These are phyloP conservation scores for Zoroaster sp. DNA, from an alignment of 53 echinoderm and acorn worm genomes.

Conservation along the genomic window DNA sequence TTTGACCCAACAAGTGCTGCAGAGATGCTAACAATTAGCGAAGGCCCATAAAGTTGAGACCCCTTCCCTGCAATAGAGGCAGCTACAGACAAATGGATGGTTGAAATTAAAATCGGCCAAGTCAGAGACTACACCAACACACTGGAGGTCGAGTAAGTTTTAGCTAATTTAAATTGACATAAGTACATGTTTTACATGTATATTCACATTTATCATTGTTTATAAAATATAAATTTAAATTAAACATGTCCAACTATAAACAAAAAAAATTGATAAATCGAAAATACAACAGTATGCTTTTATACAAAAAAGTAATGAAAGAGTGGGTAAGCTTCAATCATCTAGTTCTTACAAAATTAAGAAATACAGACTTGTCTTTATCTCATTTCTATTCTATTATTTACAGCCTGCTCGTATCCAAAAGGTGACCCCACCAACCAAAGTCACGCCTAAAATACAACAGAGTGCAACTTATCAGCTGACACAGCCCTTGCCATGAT, in stretches of 20 bases:
- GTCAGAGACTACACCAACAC: background rate
- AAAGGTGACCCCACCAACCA: background rate
- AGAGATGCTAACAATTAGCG: background rate
- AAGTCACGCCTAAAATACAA: background rate
- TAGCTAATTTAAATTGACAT: background rate
- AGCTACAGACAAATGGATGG: background rate
- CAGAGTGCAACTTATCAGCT: background rate
- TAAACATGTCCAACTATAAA: background rate
- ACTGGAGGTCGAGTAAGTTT: background rate
- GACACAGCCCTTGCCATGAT: constrained; percentile 10
- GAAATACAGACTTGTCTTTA: background rate
- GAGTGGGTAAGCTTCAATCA: background rate
- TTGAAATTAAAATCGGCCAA: background rate
- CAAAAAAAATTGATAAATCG: background rate
- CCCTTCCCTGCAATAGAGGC: background rate
- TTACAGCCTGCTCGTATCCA: background rate
- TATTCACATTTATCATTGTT: background rate
- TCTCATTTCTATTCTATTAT: background rate
- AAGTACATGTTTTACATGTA: background rate
- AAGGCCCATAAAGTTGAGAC: background rate
- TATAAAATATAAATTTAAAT: background rate
- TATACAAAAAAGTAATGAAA: background rate
- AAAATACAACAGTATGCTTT: background rate
- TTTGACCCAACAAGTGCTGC: background rate
- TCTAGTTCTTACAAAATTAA: background rate